phyloP scores from a whole-genome alignment of 2,113 vertebrate genomes.

The Butorides virescens region DNA sequence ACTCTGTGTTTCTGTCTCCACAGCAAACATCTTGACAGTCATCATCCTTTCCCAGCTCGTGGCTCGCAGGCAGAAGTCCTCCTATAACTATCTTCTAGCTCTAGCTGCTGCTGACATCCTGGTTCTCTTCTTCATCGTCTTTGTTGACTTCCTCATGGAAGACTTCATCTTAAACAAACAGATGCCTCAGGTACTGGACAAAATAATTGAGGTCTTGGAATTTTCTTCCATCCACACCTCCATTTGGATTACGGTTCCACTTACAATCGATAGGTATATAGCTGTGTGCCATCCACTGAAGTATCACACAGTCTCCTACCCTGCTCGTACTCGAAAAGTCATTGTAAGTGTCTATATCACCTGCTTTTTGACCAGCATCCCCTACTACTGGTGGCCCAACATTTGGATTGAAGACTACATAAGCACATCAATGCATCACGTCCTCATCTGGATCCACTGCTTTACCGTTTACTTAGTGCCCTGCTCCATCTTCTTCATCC shows the following conservation, averaged over 20 bases:
- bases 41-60: slow-evolving; percentile 96
- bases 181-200: slow-evolving; percentile 86
- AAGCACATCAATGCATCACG: slow-evolving; percentile 84
- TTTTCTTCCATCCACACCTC: slow-evolving; percentile 98
- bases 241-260: slow-evolving; percentile 94
- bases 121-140: slow-evolving; percentile 94
- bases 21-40: slow-evolving; percentile 96
- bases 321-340: slow-evolving; percentile 89
- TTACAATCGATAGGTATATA: slow-evolving; percentile 94
- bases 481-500: slow-evolving; percentile 92
- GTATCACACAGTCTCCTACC: slow-evolving; percentile 94
- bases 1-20: slow-evolving; percentile 45
- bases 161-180: slow-evolving; percentile 89
- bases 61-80: slow-evolving; percentile 94
- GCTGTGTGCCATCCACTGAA: slow-evolving; percentile 95
- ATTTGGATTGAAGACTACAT: slow-evolving; percentile 87
- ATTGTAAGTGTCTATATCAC: slow-evolving; percentile 88
- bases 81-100: slow-evolving; percentile 96
- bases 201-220: slow-evolving; percentile 89
- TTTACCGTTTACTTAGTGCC: slow-evolving; percentile 92
- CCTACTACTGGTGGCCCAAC: slow-evolving; percentile 98
- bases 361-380: slow-evolving; percentile 89
- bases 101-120: slow-evolving; percentile 95
- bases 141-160: slow-evolving; percentile 94
- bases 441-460: slow-evolving; percentile 95